Evolutionary conservation across 2,113 vertebrate species (phyloP).

Genomic region (Bungarus multicinctus): DNA sequence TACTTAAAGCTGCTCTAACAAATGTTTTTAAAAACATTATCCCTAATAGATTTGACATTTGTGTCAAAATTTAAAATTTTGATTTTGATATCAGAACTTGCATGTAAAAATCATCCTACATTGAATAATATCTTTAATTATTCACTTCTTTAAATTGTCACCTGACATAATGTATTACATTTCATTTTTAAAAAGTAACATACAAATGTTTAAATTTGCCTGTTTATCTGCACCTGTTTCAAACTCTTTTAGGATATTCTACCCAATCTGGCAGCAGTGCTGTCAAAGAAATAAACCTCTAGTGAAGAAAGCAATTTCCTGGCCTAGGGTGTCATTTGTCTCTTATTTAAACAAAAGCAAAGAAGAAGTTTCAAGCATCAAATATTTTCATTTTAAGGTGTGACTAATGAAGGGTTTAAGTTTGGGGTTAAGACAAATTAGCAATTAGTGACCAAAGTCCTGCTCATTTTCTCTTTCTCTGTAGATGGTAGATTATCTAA

Average conservation of each 20-base stretch:
- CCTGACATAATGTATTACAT: not conserved
- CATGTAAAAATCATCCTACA: not conserved
- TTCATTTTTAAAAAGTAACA: not conserved
- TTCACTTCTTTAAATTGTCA: not conserved
- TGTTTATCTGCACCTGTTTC: conserved; percentile 21
- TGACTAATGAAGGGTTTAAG: conserved; percentile 72
- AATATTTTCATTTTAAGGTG: conserved; percentile 74
- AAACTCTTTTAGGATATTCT: conserved; percentile 23
- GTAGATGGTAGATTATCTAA: conserved; percentile 31
- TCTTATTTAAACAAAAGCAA: conserved; percentile 32
- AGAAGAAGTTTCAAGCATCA: conserved; percentile 69
- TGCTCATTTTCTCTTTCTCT: conserved; percentile 48
- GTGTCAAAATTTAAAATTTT: not conserved
- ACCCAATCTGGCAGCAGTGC: not conserved
- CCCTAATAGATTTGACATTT: not conserved
- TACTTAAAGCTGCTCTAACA: not conserved
- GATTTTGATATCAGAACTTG: not conserved
- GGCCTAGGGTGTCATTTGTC: conserved; percentile 73
- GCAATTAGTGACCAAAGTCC: conserved; percentile 56
- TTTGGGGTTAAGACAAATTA: conserved; percentile 74
- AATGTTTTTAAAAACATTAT: not conserved
- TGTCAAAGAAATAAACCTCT: conserved; percentile 65
- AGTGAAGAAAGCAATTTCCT: conserved; percentile 81
- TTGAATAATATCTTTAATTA: not conserved
- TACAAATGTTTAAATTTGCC: not conserved